Conservation (phyloP, 2,888 invertebrate species). For the Aphidoletes aphidimyza region DNA sequence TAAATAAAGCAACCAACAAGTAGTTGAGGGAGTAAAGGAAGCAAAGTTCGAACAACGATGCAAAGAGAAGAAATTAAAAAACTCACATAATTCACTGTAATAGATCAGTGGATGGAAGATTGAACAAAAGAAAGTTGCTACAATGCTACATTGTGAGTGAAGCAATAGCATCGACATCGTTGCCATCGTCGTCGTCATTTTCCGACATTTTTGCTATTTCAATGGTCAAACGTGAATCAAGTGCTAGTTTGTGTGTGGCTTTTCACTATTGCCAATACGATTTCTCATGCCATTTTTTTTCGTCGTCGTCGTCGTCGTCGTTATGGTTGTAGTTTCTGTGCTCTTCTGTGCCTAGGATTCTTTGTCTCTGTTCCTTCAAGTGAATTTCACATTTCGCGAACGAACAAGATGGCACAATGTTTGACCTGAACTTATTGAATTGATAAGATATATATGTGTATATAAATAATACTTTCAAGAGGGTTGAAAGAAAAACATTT, state of each 20-base stretch:
- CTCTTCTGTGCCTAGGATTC: too few relatives aligned
- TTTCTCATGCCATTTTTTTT: background rate
- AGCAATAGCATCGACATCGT: conserved; percentile 22
- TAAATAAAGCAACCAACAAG: conserved; percentile 50
- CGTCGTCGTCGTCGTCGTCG: too few relatives aligned
- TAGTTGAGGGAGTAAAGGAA: background rate
- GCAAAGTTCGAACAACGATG: background rate
- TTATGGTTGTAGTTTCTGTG: background rate
- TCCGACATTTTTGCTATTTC: background rate
- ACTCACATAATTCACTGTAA: conserved; percentile 53
- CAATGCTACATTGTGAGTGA: background rate
- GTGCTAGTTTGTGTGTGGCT: conserved; percentile 40
- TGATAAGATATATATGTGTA: conserved; percentile 42
- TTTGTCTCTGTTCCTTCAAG: background rate
- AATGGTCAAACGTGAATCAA: background rate
- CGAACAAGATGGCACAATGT: conserved; percentile 1
- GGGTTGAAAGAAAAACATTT: conserved; percentile 50
- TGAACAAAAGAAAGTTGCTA: conserved; percentile 26
- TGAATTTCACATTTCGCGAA: background rate
- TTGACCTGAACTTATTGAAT: conserved; percentile 50
- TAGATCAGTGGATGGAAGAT: conserved; percentile 32
- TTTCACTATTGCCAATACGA: conserved; percentile 47
- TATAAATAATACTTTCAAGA: conserved; percentile 47
- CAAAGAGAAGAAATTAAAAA: conserved; percentile 43
- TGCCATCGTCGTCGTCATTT: too few relatives aligned